A percentile compares a stretch with the other conserved stretches of the same genome.
Conservation (phyloP, 2,888 invertebrate species). For the Chalcis sispes region DNA sequence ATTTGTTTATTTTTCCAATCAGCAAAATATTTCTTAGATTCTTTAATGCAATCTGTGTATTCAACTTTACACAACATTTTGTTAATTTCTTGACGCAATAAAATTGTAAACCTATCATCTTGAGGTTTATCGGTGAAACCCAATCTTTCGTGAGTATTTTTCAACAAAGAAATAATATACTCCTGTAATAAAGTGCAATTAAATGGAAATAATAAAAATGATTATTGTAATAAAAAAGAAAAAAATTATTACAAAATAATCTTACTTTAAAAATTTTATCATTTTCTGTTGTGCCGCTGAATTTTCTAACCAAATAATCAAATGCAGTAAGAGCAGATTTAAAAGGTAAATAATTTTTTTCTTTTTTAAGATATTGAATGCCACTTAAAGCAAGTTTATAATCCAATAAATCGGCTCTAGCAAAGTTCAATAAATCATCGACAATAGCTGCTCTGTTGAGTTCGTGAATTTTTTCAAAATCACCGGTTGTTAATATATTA, state of each 20-base stretch:
- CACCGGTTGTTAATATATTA: constrained; percentile 74
- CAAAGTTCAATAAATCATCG: constrained; percentile 82
- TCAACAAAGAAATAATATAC: constrained; percentile 70
- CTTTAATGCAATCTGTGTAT: constrained; percentile 77
- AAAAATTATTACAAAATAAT: not conserved
- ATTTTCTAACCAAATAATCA: constrained; percentile 69
- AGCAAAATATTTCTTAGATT: constrained; percentile 74
- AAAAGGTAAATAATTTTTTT: constrained; percentile 85
- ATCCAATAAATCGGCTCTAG: constrained; percentile 77
- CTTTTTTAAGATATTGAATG: constrained; percentile 79
- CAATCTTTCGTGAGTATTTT: constrained; percentile 76
- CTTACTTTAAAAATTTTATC: constrained; percentile 59
- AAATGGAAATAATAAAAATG: not conserved
- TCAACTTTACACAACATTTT: constrained; percentile 80
- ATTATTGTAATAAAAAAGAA: not conserved
- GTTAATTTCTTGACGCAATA: constrained; percentile 79
- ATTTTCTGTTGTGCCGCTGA: constrained; percentile 59
- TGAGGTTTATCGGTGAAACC: constrained; percentile 76
- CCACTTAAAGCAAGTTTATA: constrained; percentile 80
- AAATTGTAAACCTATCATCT: constrained; percentile 78
- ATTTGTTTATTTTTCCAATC: constrained; percentile 68
- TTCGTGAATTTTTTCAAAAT: constrained; percentile 78
- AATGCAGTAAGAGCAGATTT: constrained; percentile 79
- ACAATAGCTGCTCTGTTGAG: constrained; percentile 84
- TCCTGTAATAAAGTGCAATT: constrained; percentile 56